These are phyloP conservation scores for Hirtodrosophila trivittata DNA, from an alignment of 2,888 invertebrate species.

Conservation along the genomic window DNA sequence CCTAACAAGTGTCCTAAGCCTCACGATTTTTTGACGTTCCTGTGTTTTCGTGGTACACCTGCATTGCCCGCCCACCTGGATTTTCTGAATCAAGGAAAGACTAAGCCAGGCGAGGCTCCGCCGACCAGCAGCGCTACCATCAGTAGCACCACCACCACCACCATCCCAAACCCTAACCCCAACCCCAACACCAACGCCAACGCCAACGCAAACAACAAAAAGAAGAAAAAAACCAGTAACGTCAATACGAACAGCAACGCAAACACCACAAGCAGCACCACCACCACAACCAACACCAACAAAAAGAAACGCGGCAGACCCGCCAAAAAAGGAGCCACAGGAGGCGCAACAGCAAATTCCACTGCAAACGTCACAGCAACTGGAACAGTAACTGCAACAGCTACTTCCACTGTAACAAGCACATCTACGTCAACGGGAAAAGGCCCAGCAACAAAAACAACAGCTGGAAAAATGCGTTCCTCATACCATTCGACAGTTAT, in stretches of 20 bases:
- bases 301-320: constrained; percentile 69
- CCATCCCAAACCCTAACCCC: too few relatives aligned
- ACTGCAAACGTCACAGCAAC: constrained; percentile 7
- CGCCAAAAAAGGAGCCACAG: constrained; percentile 32
- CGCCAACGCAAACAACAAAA: constrained; percentile 56
- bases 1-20: constrained; percentile 90
- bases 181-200: background rate
- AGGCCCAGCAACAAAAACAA: background rate
- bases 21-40: constrained; percentile 93
- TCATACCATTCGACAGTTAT: background rate
- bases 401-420: background rate
- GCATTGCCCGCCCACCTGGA: constrained; percentile 89
- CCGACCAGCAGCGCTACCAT: constrained; percentile 21
- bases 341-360: constrained; percentile 56
- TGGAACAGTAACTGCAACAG: constrained; percentile 70
- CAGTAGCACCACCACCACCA: background rate
- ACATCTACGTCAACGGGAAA: too few relatives aligned
- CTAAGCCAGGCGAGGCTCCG: constrained; percentile 67
- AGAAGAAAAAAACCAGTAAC: constrained; percentile 40
- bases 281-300: constrained; percentile 18
- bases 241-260: constrained; percentile 13
- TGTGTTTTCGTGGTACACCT: constrained; percentile 91
- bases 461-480: constrained; percentile 20
- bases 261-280: too few relatives aligned
- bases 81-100: constrained; percentile 86